A percentile compares a stretch with the other conserved stretches of the same genome.
phyloP scores from a whole-genome alignment of 2,888 invertebrate genomes.

The Synanthedon formicaeformis region DNA sequence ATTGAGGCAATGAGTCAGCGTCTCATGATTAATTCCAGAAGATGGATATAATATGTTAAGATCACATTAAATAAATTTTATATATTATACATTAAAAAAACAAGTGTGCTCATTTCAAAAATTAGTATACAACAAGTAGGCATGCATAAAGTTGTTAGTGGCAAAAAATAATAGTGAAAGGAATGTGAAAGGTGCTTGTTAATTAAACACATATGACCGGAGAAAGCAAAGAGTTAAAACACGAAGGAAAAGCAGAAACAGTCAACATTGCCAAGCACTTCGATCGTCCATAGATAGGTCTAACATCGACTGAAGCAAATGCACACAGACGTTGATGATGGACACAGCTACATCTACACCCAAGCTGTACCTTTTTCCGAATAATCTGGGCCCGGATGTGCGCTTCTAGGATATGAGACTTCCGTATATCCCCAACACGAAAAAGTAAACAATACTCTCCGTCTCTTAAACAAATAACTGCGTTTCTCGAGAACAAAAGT shows the following conservation, averaged over 20 bases:
- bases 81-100: not conserved
- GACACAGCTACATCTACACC: slow-evolving; percentile 3
- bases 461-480: slow-evolving; percentile 93
- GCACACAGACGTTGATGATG: slow-evolving; percentile 4
- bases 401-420: slow-evolving; percentile 97
- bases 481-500: slow-evolving; percentile 91
- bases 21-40: slow-evolving; percentile 13
- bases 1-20: slow-evolving; percentile 4
- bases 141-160: slow-evolving; percentile 1
- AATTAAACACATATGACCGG: too few relatives aligned
- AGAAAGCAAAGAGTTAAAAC: not conserved
- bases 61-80: not conserved
- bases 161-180: slow-evolving; percentile 1
- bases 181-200: too few relatives aligned
- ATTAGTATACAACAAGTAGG: not conserved
- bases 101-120: not conserved
- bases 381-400: slow-evolving; percentile 96
- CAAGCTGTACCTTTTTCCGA: slow-evolving; percentile 79
- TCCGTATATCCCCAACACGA: slow-evolving; percentile 95
- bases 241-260: slow-evolving; percentile 4
- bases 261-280: slow-evolving; percentile 14
- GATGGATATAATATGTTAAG: not conserved
- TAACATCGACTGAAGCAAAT: slow-evolving; percentile 17
- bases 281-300: slow-evolving; percentile 53
- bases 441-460: slow-evolving; percentile 93